These are phyloP conservation scores for Coracopsis vasa DNA, from an alignment of 2,113 vertebrate genomes.

Conservation along the genomic window DNA sequence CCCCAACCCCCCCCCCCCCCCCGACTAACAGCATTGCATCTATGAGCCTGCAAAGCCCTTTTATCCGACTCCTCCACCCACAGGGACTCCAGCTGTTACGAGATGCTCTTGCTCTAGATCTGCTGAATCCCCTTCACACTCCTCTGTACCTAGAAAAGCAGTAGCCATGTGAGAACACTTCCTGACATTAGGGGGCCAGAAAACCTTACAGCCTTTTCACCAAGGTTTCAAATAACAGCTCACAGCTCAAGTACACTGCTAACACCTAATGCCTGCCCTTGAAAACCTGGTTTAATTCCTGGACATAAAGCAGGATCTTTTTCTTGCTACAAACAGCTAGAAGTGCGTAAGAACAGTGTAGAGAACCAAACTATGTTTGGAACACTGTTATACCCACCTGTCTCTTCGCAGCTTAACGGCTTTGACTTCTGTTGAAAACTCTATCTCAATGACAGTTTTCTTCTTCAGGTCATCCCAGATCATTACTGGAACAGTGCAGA, in stretches of 20 bases:
- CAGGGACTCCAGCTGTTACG: not conserved
- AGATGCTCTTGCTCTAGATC: not conserved
- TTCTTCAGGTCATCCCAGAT: conserved; percentile 99
- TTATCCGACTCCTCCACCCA: not conserved
- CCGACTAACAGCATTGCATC: not conserved
- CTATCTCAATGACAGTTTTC: conserved; percentile 98
- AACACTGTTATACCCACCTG: conserved; percentile 72
- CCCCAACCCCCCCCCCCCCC: no score
- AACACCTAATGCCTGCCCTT: not conserved
- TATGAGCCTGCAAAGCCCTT: not conserved
- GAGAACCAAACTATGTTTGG: not conserved
- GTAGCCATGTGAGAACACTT: not conserved
- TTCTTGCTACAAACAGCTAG: not conserved
- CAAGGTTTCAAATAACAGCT: not conserved
- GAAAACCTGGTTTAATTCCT: not conserved
- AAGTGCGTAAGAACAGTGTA: not conserved
- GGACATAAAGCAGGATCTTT: not conserved
- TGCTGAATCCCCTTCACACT: not conserved
- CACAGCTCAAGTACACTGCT: not conserved
- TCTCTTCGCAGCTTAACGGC: conserved; percentile 96
- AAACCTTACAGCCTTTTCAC: not conserved
- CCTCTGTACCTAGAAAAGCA: not conserved
- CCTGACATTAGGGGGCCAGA: not conserved
- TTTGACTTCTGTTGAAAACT: conserved; percentile 98
- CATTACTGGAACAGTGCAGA: conserved; percentile 83